These are phyloP conservation scores for Leptothorax acervorum DNA, from an alignment of 2,888 invertebrate species.

Conservation along the genomic window DNA sequence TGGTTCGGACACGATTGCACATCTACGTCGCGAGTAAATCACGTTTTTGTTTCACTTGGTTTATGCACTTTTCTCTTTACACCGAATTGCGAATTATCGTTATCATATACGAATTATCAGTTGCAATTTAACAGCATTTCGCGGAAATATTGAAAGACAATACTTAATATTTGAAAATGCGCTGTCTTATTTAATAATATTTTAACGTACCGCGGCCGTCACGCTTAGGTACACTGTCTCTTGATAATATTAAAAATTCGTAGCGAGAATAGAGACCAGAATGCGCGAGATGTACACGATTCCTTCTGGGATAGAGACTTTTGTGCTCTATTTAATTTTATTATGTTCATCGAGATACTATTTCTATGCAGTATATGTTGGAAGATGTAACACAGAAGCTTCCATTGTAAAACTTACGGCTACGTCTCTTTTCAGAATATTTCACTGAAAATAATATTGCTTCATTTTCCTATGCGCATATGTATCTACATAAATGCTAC, in stretches of 20 bases:
- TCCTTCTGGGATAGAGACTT: slow-evolving; percentile 1
- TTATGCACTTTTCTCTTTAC: slow-evolving; percentile 42
- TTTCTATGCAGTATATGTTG: slow-evolving; percentile 32
- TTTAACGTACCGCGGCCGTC: background rate
- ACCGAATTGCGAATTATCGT: slow-evolving; percentile 9
- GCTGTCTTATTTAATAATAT: background rate
- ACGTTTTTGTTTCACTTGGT: slow-evolving; percentile 26
- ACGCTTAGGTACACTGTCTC: background rate
- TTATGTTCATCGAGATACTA: slow-evolving; percentile 23
- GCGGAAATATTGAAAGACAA: slow-evolving; percentile 8
- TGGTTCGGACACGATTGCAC: slow-evolving; percentile 15
- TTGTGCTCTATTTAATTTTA: slow-evolving; percentile 31
- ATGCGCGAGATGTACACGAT: background rate
- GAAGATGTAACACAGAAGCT: slow-evolving; percentile 38
- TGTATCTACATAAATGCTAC: slow-evolving; percentile 3
- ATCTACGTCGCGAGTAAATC: slow-evolving; percentile 44
- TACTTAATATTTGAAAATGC: background rate
- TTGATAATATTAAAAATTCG: background rate
- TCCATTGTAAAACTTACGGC: slow-evolving; percentile 16
- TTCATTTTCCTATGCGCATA: slow-evolving; percentile 18
- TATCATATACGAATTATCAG: background rate
- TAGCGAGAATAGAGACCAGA: background rate
- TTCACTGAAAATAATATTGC: slow-evolving; percentile 38
- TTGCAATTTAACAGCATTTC: slow-evolving; percentile 1
- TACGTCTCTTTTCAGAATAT: slow-evolving; percentile 38